These are phyloP conservation scores for Siniperca undulata DNA, from an alignment of 2,797 vertebrate species.

Conservation along the genomic window DNA sequence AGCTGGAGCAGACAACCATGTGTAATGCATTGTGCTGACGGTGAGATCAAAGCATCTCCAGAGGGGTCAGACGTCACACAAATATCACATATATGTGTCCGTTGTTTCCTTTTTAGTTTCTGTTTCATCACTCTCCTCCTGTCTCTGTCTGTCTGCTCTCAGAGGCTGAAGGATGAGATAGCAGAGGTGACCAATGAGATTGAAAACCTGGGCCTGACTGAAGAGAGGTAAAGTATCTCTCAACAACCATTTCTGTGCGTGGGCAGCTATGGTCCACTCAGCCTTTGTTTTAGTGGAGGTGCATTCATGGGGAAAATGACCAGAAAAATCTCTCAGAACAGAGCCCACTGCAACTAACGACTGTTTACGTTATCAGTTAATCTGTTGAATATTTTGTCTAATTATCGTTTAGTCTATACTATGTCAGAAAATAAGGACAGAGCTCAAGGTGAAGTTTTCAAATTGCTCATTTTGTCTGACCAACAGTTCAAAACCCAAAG, in stretches of 20 bases:
- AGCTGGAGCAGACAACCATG: slow-evolving; percentile 24
- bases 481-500: not conserved
- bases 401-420: not conserved
- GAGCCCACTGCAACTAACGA: not conserved
- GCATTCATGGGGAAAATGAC: slow-evolving; percentile 5
- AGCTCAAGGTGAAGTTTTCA: not conserved
- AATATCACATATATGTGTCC: slow-evolving; percentile 21
- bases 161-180: slow-evolving; percentile 99
- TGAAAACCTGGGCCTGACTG: slow-evolving; percentile 94
- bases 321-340: not conserved
- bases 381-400: not conserved
- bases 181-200: slow-evolving; percentile 97
- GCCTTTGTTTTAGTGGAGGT: slow-evolving; percentile 38
- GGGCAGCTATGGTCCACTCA: slow-evolving; percentile 28
- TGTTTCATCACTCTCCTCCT: slow-evolving; percentile 11
- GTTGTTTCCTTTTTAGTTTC: not conserved
- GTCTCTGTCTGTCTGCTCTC: slow-evolving; percentile 48
- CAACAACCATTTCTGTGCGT: slow-evolving; percentile 14
- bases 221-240: slow-evolving; percentile 91
- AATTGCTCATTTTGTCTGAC: not conserved
- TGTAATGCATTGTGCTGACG: slow-evolving; percentile 18
- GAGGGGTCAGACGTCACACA: slow-evolving; percentile 40
- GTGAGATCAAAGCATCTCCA: slow-evolving; percentile 41
- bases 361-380: not conserved
- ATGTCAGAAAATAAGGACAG: not conserved